Percentiles rank a stretch among this genome's conserved stretches.
These are phyloP conservation scores for Hyles euphorbiae DNA, from an alignment of 1,140 invertebrate genomes.

Conservation along the genomic window DNA sequence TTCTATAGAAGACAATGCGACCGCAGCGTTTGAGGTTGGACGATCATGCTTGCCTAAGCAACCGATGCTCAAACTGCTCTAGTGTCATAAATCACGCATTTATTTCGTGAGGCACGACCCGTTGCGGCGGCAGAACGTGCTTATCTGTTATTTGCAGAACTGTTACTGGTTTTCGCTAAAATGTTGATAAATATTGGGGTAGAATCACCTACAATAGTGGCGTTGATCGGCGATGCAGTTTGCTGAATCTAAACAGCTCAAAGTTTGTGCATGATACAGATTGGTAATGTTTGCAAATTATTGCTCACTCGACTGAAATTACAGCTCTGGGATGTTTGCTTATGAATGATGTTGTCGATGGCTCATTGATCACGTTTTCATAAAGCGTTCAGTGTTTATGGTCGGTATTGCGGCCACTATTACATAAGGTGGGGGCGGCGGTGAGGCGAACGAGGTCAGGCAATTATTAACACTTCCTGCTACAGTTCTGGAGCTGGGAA, in stretches of 20 bases:
- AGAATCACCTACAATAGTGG: neutral
- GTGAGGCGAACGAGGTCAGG: neutral
- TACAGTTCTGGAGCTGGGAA: no score
- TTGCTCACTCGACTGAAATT: slow-evolving; percentile 17
- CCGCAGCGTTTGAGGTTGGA: no score
- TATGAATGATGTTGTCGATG: no score
- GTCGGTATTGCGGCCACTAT: no score
- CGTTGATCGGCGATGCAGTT: slow-evolving; percentile 6
- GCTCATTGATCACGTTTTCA: no score
- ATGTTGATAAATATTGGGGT: slow-evolving; percentile 64
- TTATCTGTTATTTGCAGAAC: slow-evolving; percentile 68
- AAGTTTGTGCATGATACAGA: slow-evolving; percentile 14
- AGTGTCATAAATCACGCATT: slow-evolving; percentile 69
- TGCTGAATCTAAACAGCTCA: slow-evolving; percentile 15
- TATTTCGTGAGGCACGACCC: slow-evolving; percentile 59
- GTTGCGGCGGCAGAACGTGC: slow-evolving; percentile 57
- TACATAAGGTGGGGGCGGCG: neutral
- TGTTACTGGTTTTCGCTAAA: slow-evolving; percentile 44
- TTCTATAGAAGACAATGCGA: no score
- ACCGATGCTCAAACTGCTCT: slow-evolving; percentile 13
- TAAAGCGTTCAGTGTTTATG: no score
- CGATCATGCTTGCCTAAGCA: no score
- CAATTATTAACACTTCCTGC: no score
- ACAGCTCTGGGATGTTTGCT: slow-evolving; percentile 9
- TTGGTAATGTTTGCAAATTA: slow-evolving; percentile 12